Conservation (phyloP, 1,140 invertebrate species). For the Gyrodactylus bullatarudis region DNA sequence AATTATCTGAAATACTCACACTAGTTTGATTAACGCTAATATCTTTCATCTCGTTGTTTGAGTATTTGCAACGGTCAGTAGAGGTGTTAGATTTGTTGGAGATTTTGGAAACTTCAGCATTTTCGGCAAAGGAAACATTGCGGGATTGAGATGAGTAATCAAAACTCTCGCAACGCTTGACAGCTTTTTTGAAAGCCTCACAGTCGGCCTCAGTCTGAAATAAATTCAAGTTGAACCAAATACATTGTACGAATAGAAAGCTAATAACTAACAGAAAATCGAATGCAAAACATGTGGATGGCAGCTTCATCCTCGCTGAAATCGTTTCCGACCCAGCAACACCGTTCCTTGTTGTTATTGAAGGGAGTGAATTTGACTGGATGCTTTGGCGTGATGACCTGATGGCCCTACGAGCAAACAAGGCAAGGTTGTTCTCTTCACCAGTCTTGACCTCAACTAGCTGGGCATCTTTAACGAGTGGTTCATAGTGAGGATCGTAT, state of each 20-base stretch:
- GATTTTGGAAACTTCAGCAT: background rate
- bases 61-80: background rate
- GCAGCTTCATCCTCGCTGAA: background rate
- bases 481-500: background rate
- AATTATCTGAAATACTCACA: no score
- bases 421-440: background rate
- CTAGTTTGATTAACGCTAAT: background rate
- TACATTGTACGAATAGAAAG: no score
- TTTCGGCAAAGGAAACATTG: background rate
- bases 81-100: background rate
- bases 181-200: background rate
- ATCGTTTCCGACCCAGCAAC: background rate
- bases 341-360: background rate
- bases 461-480: background rate
- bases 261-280: background rate
- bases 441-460: background rate
- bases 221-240: no score
- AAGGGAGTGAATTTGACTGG: background rate
- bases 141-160: background rate
- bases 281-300: background rate
- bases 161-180: background rate
- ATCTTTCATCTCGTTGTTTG: background rate
- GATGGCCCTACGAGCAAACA: conserved; percentile 1
- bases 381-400: background rate
- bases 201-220: background rate